These are phyloP conservation scores for Intellagama lesueurii DNA, from an alignment of 2,797 vertebrate species.

Conservation along the genomic window DNA sequence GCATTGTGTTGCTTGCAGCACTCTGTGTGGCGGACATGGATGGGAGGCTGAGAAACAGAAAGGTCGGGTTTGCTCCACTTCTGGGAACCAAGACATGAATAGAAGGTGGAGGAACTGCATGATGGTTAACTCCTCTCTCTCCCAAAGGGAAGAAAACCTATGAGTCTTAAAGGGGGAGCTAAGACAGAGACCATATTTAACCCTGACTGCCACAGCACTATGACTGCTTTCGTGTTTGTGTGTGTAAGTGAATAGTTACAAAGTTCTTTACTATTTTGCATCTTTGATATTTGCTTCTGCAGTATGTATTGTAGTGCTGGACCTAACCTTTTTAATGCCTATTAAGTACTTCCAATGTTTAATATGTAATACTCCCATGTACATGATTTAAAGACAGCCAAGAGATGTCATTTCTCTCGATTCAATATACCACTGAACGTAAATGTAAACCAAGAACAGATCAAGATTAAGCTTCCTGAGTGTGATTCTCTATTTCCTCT, in stretches of 20 bases:
- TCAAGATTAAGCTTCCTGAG: neutral
- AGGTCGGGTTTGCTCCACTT: neutral
- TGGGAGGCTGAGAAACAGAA: neutral
- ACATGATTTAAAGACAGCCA: neutral
- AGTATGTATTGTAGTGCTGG: neutral
- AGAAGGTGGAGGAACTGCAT: neutral
- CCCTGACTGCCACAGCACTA: neutral
- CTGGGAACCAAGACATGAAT: neutral
- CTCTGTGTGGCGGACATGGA: neutral
- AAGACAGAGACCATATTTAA: neutral
- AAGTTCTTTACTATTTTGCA: too few relatives aligned
- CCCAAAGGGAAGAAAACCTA: neutral
- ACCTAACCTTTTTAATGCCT: too few relatives aligned
- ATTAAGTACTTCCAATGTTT: too few relatives aligned
- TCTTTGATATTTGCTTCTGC: neutral
- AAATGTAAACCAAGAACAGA: neutral
- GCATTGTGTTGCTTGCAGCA: neutral
- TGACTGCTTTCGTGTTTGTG: neutral
- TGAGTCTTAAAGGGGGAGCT: neutral
- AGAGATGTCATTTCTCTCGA: neutral
- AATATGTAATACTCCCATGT: neutral
- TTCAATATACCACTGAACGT: neutral
- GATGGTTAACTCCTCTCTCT: neutral
- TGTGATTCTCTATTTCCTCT: neutral
- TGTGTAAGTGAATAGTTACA: neutral